Base-by-base conservation (phyloP, 2,113 vertebrate species). In the Panurus biarmicus region DNA sequence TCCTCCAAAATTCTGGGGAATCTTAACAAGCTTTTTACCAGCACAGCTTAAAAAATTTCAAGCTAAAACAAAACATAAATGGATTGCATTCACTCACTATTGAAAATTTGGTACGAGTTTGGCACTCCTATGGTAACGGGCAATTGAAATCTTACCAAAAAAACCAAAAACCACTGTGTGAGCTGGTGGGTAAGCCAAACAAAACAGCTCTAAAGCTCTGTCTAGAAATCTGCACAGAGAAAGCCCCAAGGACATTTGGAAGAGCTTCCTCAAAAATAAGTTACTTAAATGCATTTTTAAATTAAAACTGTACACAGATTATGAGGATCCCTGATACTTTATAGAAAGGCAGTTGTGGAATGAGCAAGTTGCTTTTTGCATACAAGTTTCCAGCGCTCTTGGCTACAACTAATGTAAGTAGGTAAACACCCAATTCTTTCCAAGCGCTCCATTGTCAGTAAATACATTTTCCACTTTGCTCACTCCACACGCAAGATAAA, bases 401-500 rank as follows among this genome's bases (percentile, higher is more conserved):
- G 87, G 89, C 91, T 89, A 89, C 66, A 93, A 33, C 61, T 78
- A 78, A 85, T 10, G 1, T 7, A 65, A 82, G 62, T 31, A 74
- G 44, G 83, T 89, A 91, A 92, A 91, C 58, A 87, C 38, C 51
- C 77, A 54, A 70, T 73, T 96, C 87, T 95, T 95, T 92, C 93
- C 86, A 78, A 91, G 75, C 1, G 1, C 38, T 53, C 76, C 54
- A 82, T 65, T 96, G 91, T 91, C 93, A 92, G 80, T 82, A 94
- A 75, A 94, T 82, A 81, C 95, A 17, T 92, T 94, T 94, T 69
- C 73, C 1, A 19, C 89, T 94, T 92, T 92, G 50, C 62, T 89
- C 91, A 45, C 66, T 79, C 91, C 42, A n/a, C 84, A 90, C 33
- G 54, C 54, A 73, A 82, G 91, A 85, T 74, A 90, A 95, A 87